A percentile compares a stretch with the other conserved stretches of the same genome.
Evolutionary conservation across 92 coral and sea anemone genomes (phyloP).

Genomic region (Muricea muricata): DNA sequence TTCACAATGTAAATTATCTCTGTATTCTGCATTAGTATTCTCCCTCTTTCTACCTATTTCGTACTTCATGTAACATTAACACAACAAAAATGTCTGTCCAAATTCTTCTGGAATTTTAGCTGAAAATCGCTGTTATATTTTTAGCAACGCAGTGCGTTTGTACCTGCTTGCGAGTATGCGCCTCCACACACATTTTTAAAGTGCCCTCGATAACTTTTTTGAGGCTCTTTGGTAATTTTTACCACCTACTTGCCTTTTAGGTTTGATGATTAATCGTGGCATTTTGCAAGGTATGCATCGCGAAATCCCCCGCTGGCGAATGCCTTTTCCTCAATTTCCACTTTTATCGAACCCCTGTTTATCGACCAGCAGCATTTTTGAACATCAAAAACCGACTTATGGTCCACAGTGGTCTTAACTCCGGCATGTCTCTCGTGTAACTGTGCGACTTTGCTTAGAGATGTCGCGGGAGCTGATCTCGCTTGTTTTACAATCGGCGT

Average conservation of each 20-base stretch:
- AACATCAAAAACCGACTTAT: constrained; percentile 17
- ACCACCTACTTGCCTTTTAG: constrained; percentile 36
- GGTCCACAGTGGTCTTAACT: neutral
- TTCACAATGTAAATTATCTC: no score
- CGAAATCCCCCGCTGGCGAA: constrained; percentile 51
- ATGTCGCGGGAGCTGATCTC: neutral
- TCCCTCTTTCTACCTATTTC: no score
- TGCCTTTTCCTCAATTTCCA: constrained; percentile 35
- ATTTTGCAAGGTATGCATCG: constrained; percentile 35
- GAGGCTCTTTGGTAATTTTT: neutral
- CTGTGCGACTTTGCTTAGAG: neutral
- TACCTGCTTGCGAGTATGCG: constrained; percentile 42
- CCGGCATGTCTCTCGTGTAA: neutral
- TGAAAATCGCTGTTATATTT: constrained; percentile 33
- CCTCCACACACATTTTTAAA: constrained; percentile 31
- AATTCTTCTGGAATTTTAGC: constrained; percentile 36
- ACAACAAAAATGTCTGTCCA: constrained; percentile 27
- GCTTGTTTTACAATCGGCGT: no score
- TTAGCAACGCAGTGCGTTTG: constrained; percentile 48
- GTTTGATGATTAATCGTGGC: constrained; percentile 35
- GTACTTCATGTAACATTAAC: no score
- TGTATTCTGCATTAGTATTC: no score
- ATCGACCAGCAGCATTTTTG: constrained; percentile 32
- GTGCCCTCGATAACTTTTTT: constrained; percentile 9
- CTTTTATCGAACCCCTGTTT: neutral